Evolutionary conservation across 2,797 vertebrate genomes (phyloP).

Genomic region (Sarcoramphus papa): DNA sequence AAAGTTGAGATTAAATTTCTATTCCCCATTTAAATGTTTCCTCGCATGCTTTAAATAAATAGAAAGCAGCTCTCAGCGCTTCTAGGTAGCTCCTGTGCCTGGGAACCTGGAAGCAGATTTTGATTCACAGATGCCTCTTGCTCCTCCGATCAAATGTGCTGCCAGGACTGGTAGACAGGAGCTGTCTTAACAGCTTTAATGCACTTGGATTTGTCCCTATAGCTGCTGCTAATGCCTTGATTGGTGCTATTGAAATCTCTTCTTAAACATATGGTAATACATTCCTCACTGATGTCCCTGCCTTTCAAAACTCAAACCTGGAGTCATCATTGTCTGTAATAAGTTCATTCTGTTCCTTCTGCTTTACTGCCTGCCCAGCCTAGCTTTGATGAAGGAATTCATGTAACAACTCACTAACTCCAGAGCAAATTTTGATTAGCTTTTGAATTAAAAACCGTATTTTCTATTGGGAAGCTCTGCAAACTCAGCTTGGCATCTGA

Average conservation of each 20-base stretch:
- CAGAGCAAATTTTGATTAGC: not conserved
- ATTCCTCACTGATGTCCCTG: constrained; percentile 20
- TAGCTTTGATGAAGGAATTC: constrained; percentile 24
- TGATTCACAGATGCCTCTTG: constrained; percentile 33
- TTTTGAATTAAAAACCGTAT: not conserved
- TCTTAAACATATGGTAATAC: constrained; percentile 46
- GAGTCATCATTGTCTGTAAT: constrained; percentile 22
- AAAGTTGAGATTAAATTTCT: not conserved
- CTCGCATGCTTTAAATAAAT: not conserved
- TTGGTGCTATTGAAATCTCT: constrained; percentile 32
- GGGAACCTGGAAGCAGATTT: constrained; percentile 16
- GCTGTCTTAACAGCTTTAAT: constrained; percentile 27
- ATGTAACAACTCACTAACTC: not conserved
- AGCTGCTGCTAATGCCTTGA: constrained; percentile 40
- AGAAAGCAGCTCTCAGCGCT: not conserved
- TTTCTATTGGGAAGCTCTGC: not conserved
- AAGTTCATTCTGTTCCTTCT: constrained; percentile 44
- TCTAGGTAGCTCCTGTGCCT: constrained; percentile 7
- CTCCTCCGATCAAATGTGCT: not conserved
- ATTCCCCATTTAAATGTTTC: not conserved
- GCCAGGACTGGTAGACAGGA: constrained; percentile 1
- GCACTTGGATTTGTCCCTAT: constrained; percentile 33
- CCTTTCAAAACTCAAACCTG: constrained; percentile 41
- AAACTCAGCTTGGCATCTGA: not conserved
- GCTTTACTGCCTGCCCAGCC: constrained; percentile 16